Conservation (phyloP, 2,113 vertebrate species). For the Brachirus orientalis region DNA sequence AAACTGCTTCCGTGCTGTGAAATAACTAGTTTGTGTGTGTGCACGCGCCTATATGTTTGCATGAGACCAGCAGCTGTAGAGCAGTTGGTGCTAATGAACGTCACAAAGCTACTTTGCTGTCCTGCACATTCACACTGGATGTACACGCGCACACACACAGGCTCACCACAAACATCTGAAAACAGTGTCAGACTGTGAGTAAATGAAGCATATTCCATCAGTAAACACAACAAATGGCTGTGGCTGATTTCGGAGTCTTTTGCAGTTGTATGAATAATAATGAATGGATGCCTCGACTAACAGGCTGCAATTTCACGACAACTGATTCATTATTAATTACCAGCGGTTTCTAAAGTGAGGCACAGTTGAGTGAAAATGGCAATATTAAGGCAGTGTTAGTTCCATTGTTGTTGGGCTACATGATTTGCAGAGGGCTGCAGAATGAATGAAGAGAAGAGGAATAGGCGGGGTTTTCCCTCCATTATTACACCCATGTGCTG, state of each 20-base stretch:
- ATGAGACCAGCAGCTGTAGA: background rate
- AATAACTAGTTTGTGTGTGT: conserved; percentile 7
- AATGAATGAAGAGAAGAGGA: background rate
- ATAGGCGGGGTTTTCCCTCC: background rate
- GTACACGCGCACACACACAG: background rate
- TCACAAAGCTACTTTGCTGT: background rate
- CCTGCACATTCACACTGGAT: background rate
- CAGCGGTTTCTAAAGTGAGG: background rate
- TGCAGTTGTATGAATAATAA: background rate
- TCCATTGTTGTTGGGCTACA: too few relatives aligned
- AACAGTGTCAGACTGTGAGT: background rate
- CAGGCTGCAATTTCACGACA: conserved; percentile 19
- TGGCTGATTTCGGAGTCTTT: background rate
- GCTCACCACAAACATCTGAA: background rate
- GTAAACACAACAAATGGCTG: conserved; percentile 19
- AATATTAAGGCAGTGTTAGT: background rate
- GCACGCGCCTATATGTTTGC: background rate
- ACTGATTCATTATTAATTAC: background rate
- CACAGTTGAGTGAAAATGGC: background rate
- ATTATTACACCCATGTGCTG: too few relatives aligned
- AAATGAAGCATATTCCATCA: conserved; percentile 23
- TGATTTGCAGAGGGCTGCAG: too few relatives aligned
- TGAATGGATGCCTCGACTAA: conserved; percentile 2
- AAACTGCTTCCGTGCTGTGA: conserved; percentile 15
- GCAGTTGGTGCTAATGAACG: conserved; percentile 1